Base-by-base conservation (phyloP, 2,797 vertebrate species). In the Propithecus perrieri region DNA sequence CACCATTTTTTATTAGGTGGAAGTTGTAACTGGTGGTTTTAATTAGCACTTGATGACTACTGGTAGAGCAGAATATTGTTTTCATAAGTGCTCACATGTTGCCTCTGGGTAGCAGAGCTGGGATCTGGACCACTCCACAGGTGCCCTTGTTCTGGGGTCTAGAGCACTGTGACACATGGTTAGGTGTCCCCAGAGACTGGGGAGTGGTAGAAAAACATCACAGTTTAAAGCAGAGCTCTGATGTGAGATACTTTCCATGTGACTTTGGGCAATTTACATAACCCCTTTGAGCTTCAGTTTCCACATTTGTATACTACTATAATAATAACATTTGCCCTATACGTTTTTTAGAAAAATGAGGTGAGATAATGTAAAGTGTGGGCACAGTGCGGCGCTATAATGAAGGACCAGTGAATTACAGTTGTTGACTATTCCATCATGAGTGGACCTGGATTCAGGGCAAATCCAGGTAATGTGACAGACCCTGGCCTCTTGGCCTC, bases 11-110 rank as follows among this genome's bases (percentile, higher is more conserved):
- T 84, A 63, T 80, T 35, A 71, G 30, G 10, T 69, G 4, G 57
- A 74, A 93, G 43, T 67, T 89, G 33, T 85, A 81, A 84, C 20
- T 72, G 67, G 26, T 61, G 50, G 46, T 35, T 81, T 67, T 96
- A 88, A 80, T 43, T 46, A 93, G 46, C 79, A 53, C 72, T 95
- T 88, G 76, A 65, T 81, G 74, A 57, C 63, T 78, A 46, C 79
- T 43, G 76, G 61, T 80, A 78, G 76, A 20, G 14, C 41, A 1
- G 59, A 80, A 46, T 75, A 71, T 41, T 63, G 9, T 92, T 86
- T 92, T 81, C 48, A 7, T 67, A 57, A 61, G 57, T 53, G 67
- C 26, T 85, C 83, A 79, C n/a, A 24, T 14, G 2, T 46, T 48
- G n/a, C 28, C 63, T 87, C 59, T 30, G 43, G 38, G 38, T n/a